Base-by-base conservation (phyloP, 2,113 vertebrate genomes). In the Ramphastos sulfuratus region DNA sequence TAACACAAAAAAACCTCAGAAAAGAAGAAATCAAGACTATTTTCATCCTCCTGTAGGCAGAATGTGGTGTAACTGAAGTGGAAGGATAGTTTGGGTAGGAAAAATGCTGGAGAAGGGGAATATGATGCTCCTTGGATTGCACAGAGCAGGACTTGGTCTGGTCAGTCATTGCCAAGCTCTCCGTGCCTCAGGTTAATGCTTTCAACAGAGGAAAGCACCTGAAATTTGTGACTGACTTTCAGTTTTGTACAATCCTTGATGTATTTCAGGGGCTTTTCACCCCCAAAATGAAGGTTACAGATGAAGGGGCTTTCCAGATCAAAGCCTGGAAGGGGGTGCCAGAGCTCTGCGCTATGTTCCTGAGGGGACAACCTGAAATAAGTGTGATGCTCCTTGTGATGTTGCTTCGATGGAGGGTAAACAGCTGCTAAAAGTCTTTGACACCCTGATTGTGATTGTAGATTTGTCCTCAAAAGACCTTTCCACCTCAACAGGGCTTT, bases 341-440 rank as follows among this genome's bases (percentile, higher is more conserved):
- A 15, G 74, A 66, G 73, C 9, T 27, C 23, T 30, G 65, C 10
- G n/a, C 63, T 66, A 2, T 10, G 0, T 56, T 66, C 80, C 63
- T 48, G 66, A 85, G 85, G 35, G 78, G 82, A 54, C 8, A 21
- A 20, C 7, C 1, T 18, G 13, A 37, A 63, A 11, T 23, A 39
- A 80, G 46, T 2, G 0, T 85, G 4, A 20, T 67, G 6, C 54
- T 52, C 33, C 39, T 31, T 1, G 9, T 67, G 61, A 10, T 3
- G 28, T 77, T 1, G 2, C 15, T 15, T 2, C 6, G 3, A 31
- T 3, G 31, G 31, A 75, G 61, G 24, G 42, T 5, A 13, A 48
- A 59, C 7, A 4, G 16, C 33, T 33, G 39, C 50, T 52, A 52
- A 52, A 25, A 52, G 50, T 24, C 50, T 52, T 52, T 52, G 24